Evolutionary conservation across 1,140 invertebrate genomes (phyloP).

Genomic region (Neotoxoptera formosana): DNA sequence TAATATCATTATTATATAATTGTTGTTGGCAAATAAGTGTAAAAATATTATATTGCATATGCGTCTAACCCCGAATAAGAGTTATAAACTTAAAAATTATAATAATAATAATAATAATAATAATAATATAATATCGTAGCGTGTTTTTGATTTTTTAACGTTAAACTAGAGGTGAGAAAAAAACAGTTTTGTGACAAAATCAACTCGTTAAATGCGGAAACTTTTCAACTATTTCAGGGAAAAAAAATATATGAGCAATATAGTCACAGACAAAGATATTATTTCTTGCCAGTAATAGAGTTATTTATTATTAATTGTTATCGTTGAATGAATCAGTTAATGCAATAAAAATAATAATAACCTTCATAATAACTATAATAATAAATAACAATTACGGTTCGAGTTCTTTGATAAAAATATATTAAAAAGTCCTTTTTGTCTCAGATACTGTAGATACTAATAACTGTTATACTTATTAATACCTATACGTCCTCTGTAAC

Average conservation of each 20-base stretch:
- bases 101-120: too few species aligned
- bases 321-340: not conserved
- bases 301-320: not conserved
- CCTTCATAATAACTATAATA: not conserved
- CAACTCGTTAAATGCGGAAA: not conserved
- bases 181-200: not conserved
- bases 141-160: not conserved
- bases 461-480: not conserved
- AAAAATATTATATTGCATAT: not conserved
- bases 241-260: not conserved
- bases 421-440: not conserved
- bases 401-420: not conserved
- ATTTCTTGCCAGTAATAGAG: not conserved
- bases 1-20: not conserved
- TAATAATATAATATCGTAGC: not conserved
- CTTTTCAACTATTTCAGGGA: not conserved
- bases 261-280: not conserved
- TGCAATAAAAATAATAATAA: not conserved
- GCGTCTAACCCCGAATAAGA: not conserved
- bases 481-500: not conserved
- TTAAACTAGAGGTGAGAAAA: not conserved
- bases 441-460: not conserved
- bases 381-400: not conserved
- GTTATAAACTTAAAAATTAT: not conserved
- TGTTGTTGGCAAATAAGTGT: not conserved